Percentiles rank a stretch among this genome's conserved stretches.
Evolutionary conservation across 2,113 vertebrate genomes (phyloP).

Genomic region (Otis tarda): DNA sequence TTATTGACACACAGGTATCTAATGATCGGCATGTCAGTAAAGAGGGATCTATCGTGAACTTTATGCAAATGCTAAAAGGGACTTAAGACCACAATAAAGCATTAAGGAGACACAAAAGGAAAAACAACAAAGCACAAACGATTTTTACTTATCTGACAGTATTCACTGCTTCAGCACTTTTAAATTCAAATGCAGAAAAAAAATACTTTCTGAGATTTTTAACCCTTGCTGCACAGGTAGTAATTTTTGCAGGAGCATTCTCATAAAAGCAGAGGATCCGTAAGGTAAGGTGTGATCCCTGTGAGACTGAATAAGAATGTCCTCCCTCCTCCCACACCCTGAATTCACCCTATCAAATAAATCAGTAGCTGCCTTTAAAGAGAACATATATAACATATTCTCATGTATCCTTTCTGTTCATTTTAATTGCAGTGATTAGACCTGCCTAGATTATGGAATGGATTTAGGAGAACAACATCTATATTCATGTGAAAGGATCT

Average conservation of each 20-base stretch:
- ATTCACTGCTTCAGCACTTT: constrained; percentile 79
- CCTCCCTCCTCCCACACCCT: not conserved
- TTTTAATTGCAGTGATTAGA: constrained; percentile 34
- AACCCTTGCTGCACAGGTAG: constrained; percentile 59
- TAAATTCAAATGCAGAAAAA: constrained; percentile 61
- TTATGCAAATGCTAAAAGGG: constrained; percentile 94
- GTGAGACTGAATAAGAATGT: not conserved
- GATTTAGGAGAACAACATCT: constrained; percentile 18
- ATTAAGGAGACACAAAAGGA: constrained; percentile 76
- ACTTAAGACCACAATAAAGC: constrained; percentile 81
- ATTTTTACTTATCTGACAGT: constrained; percentile 85
- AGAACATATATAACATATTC: not conserved
- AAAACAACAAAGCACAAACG: constrained; percentile 79
- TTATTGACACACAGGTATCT: constrained; percentile 95
- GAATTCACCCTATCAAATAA: constrained; percentile 7
- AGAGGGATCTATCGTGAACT: constrained; percentile 92
- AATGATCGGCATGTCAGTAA: constrained; percentile 96
- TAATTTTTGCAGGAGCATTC: not conserved
- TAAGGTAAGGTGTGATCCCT: not conserved
- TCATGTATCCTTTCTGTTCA: not conserved
- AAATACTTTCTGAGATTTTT: constrained; percentile 61
- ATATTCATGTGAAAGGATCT: constrained; percentile 22
- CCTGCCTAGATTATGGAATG: constrained; percentile 21
- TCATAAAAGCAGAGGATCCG: not conserved
- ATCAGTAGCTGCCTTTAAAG: constrained; percentile 30